Evolutionary conservation across 2,113 vertebrate genomes (phyloP).

Genomic region (Tetraodon nigroviridis): DNA sequence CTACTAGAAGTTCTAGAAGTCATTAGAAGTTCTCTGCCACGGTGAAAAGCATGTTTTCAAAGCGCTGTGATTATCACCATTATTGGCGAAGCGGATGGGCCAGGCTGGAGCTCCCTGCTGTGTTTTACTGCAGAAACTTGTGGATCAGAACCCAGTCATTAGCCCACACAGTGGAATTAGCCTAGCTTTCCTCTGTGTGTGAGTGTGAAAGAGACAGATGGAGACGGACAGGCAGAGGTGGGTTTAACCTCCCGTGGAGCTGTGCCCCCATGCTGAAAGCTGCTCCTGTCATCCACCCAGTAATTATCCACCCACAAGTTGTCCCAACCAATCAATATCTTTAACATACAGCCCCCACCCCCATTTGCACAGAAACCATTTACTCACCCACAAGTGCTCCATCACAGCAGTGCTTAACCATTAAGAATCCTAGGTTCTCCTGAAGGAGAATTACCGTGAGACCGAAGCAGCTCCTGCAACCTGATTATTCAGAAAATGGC

Average conservation of each 20-base stretch:
- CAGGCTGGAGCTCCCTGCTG: constrained; percentile 2
- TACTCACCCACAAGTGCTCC: constrained; percentile 32
- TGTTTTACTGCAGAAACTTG: constrained; percentile 39
- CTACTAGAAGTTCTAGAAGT: no score
- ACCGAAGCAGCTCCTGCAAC: no score
- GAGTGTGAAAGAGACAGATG: neutral
- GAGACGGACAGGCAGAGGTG: constrained; percentile 22
- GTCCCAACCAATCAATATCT: constrained; percentile 49
- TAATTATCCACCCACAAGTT: constrained; percentile 57
- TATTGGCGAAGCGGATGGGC: constrained; percentile 52
- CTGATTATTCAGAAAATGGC: no score
- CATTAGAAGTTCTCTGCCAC: no score
- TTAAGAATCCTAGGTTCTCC: neutral
- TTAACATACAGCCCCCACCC: constrained; percentile 23
- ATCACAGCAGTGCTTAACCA: neutral
- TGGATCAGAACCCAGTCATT: constrained; percentile 27
- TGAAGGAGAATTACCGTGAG: neutral
- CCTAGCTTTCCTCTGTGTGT: constrained; percentile 2
- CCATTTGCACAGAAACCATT: constrained; percentile 29
- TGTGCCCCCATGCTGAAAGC: constrained; percentile 57
- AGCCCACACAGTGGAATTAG: constrained; percentile 20
- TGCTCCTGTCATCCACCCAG: constrained; percentile 50
- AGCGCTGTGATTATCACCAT: constrained; percentile 50
- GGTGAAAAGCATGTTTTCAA: constrained; percentile 21
- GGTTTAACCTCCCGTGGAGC: constrained; percentile 46